Base-by-base conservation (phyloP, 2,113 vertebrate species). In the Laticauda colubrina region DNA sequence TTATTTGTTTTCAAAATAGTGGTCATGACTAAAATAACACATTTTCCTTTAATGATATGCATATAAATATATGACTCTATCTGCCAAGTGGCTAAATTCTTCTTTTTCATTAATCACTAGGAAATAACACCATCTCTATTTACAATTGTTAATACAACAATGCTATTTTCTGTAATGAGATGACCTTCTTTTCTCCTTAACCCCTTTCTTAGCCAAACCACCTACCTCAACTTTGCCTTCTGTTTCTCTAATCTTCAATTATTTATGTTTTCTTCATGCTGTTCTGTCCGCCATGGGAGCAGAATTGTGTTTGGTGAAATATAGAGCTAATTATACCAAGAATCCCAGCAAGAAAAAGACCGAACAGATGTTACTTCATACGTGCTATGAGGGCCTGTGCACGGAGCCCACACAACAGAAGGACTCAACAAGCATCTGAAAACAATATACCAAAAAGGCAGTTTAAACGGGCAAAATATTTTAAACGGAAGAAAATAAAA, bases 201-300 rank as follows among this genome's bases (percentile, higher is more conserved):
- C 97, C 97, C 95, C 97, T 97, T 98, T 95, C 97, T 96, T 94
- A 97, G 97, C 97, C 98, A 97, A 97, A 96, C 97, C 96, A 97
- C 97, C 97, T 97, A 98, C 96, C 97, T 96, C 95, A 97, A 97
- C 97, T 98, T 98, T 97, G 97, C 98, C 97, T 98, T 98, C 98
- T 98, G 98, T 97, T 98, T 98, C 98, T 97, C 97, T 98, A 97
- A 98, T 98, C 97, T 98, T 97, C 97, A 98, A 98, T 98, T 98
- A 98, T 98, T 98, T 98, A 98, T 98, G 97, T 98, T 98, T 98
- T 98, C 97, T 97, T 98, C 97, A 97, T 96, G 97, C 97, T 97
- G 97, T 95, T 98, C 97, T 96, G 96, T 97, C 97, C 96, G 86
- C 97, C 97, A 97, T 97, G 97, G 97, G 97, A 98, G 95, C 95